Evolutionary conservation across 2,113 vertebrate species (phyloP).

Genomic region (Gambusia holbrooki): DNA sequence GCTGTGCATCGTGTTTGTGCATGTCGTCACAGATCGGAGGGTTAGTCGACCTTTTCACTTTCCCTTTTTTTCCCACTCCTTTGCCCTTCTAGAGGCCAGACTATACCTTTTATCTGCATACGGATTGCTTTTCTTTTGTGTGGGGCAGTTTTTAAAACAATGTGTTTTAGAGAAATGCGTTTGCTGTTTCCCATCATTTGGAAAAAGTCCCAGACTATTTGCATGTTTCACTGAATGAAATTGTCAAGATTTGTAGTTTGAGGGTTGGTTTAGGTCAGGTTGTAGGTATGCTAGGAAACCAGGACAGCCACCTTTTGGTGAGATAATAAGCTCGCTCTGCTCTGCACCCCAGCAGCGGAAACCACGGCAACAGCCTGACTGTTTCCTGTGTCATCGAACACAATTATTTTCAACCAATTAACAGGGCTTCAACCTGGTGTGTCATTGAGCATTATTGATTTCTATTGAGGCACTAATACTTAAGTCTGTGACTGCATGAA

Average conservation of each 20-base stretch:
- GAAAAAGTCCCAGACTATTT: slow-evolving; percentile 63
- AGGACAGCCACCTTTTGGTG: slow-evolving; percentile 58
- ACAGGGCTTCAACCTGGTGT: slow-evolving; percentile 76
- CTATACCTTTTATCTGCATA: slow-evolving; percentile 70
- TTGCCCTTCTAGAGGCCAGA: slow-evolving; percentile 61
- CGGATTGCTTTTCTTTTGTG: slow-evolving; percentile 64
- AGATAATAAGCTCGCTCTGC: slow-evolving; percentile 42
- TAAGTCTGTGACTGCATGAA: slow-evolving; percentile 86
- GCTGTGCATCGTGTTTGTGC: slow-evolving; percentile 76
- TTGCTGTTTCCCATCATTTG: slow-evolving; percentile 43
- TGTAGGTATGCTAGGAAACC: slow-evolving; percentile 69
- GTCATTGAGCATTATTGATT: slow-evolving; percentile 74
- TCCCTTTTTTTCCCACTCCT: slow-evolving; percentile 56
- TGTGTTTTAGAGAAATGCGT: slow-evolving; percentile 61
- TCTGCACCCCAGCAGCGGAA: slow-evolving; percentile 57
- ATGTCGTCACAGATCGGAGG: slow-evolving; percentile 81
- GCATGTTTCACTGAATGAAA: slow-evolving; percentile 78
- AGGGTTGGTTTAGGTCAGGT: slow-evolving; percentile 63
- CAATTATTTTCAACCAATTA: slow-evolving; percentile 64
- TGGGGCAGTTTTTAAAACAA: slow-evolving; percentile 61
- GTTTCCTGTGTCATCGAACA: slow-evolving; percentile 62
- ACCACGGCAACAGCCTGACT: slow-evolving; percentile 57
- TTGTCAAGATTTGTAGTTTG: slow-evolving; percentile 69
- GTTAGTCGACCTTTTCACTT: slow-evolving; percentile 74
- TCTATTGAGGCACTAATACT: slow-evolving; percentile 80